Percentiles rank a stretch among this genome's conserved stretches.
phyloP scores from a whole-genome alignment of 2,888 invertebrate genomes.

The Leptinotarsa juncta region DNA sequence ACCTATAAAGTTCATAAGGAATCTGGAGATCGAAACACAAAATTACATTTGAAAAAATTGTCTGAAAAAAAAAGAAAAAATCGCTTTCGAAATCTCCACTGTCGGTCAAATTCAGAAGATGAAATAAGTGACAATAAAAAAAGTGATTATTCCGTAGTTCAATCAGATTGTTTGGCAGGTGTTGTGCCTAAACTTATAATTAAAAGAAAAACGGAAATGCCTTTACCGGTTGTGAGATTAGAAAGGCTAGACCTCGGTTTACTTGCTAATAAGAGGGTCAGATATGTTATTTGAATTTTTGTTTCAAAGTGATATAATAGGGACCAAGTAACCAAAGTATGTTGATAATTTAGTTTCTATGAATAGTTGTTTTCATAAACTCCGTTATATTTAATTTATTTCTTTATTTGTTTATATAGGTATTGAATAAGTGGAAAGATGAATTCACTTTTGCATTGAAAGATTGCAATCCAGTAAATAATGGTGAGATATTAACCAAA shows the following conservation, averaged over 20 bases:
- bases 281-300: slow-evolving; percentile 38
- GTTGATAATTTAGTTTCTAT: slow-evolving; percentile 25
- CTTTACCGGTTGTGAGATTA: slow-evolving; percentile 56
- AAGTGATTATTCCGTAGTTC: slow-evolving; percentile 56
- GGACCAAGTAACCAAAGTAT: slow-evolving; percentile 52
- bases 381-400: slow-evolving; percentile 22
- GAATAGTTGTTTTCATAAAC: slow-evolving; percentile 15
- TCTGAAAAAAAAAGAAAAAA: slow-evolving; percentile 47
- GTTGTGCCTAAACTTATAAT: slow-evolving; percentile 59
- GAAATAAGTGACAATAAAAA: slow-evolving; percentile 40
- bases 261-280: slow-evolving; percentile 41
- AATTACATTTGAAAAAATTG: slow-evolving; percentile 53
- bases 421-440: slow-evolving; percentile 10
- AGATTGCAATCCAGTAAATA: too few species aligned
- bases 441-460: too few species aligned
- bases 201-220: slow-evolving; percentile 55
- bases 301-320: slow-evolving; percentile 45
- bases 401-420: neutral
- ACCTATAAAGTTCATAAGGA: slow-evolving; percentile 47
- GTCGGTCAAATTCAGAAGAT: slow-evolving; percentile 43
- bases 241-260: slow-evolving; percentile 52
- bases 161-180: slow-evolving; percentile 50
- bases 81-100: slow-evolving; percentile 51
- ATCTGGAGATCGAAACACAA: slow-evolving; percentile 40
- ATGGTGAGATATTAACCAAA: too few species aligned